Evolutionary conservation across 2,113 vertebrate genomes (phyloP).

Genomic region (Corvus cornix): DNA sequence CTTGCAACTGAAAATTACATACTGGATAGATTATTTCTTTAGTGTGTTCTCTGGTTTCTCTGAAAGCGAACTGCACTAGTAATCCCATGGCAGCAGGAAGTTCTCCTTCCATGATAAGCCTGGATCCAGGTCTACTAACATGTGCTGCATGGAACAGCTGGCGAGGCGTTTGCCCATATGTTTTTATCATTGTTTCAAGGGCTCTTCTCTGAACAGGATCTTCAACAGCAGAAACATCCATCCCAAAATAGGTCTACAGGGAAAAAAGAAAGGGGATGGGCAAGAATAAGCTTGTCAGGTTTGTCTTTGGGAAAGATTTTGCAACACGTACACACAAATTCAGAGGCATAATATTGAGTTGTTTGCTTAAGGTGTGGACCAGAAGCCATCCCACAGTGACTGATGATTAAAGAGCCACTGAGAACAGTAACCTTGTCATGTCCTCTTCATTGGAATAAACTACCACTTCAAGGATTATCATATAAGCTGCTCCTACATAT

Average conservation of each 20-base stretch:
- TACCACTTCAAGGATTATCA: background rate
- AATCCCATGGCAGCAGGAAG: constrained; percentile 94
- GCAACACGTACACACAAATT: background rate
- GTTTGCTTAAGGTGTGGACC: background rate
- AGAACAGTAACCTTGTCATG: background rate
- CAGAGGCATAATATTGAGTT: background rate
- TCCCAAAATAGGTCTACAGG: constrained; percentile 93
- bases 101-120: constrained; percentile 89
- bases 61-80: constrained; percentile 94
- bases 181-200: constrained; percentile 98
- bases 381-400: background rate
- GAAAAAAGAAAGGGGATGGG: background rate
- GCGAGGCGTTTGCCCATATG: constrained; percentile 94
- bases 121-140: constrained; percentile 81
- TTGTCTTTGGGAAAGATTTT: background rate
- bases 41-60: constrained; percentile 86
- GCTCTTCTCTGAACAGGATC: constrained; percentile 96
- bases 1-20: constrained; percentile 36
- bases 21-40: constrained; percentile 90
- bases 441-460: background rate
- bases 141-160: constrained; percentile 91
- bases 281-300: background rate
- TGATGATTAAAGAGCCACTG: background rate
- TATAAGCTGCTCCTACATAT: background rate
- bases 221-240: constrained; percentile 98